Conservation (phyloP, 2,888 invertebrate genomes). For the Cheilosia grossa region DNA sequence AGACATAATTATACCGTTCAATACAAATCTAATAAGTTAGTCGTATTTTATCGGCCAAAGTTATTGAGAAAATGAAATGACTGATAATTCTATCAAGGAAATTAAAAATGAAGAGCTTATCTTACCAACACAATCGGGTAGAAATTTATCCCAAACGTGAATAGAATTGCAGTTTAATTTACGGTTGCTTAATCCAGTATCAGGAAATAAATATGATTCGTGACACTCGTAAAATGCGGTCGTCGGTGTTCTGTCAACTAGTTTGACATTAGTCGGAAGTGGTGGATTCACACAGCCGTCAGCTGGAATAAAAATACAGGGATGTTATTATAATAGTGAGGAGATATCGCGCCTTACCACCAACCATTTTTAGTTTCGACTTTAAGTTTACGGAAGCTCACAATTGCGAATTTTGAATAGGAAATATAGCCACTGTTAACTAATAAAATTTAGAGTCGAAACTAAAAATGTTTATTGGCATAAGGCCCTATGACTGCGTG, state of each 20-base stretch:
- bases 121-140: conserved; percentile 88
- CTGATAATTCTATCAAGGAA: background rate
- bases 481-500: too few species aligned
- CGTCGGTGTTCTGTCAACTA: conserved; percentile 87
- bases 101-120: conserved; percentile 64
- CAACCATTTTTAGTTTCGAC: too few species aligned
- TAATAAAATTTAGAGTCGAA: too few species aligned
- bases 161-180: conserved; percentile 87
- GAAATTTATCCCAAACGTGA: conserved; percentile 87
- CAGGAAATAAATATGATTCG: conserved; percentile 87
- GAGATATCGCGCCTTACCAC: too few species aligned
- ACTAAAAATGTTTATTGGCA: too few species aligned
- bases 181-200: conserved; percentile 86
- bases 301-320: conserved; percentile 82
- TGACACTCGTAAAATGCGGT: conserved; percentile 89
- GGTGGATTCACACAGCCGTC: conserved; percentile 87
- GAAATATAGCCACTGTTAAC: too few species aligned
- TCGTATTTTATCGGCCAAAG: background rate
- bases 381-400: too few species aligned
- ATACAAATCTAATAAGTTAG: too few species aligned
- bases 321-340: conserved; percentile 11
- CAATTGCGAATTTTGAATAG: too few species aligned
- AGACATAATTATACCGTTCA: background rate
- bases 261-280: conserved; percentile 88
- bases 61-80: conserved; percentile 37